These are phyloP conservation scores for Drosophila lowei DNA, from an alignment of 1,140 invertebrate genomes.

Conservation along the genomic window DNA sequence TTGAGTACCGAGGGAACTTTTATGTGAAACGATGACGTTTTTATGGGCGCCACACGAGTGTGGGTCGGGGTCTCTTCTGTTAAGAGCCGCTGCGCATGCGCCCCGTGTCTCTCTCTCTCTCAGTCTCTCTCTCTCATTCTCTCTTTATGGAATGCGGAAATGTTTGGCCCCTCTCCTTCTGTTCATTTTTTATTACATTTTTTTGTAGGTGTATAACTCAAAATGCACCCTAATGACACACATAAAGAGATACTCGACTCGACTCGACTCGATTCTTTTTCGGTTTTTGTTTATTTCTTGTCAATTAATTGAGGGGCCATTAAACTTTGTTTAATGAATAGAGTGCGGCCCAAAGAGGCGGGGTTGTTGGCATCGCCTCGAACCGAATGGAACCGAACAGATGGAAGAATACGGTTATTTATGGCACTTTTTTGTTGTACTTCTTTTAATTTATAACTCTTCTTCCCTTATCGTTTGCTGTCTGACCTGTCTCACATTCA, in stretches of 20 bases:
- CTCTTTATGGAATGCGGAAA: slow-evolving; percentile 64
- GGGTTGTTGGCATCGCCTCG: slow-evolving; percentile 17
- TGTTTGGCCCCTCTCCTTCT: slow-evolving; percentile 27
- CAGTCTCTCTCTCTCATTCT: background rate
- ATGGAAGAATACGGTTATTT: slow-evolving; percentile 27
- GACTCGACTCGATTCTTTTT: background rate
- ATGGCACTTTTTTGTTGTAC: slow-evolving; percentile 19
- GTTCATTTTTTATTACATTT: slow-evolving; percentile 13
- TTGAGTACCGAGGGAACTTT: slow-evolving; percentile 35
- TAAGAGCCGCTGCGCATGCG: slow-evolving; percentile 28
- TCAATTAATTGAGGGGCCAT: slow-evolving; percentile 53
- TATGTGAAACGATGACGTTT: slow-evolving; percentile 66
- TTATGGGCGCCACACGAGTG: slow-evolving; percentile 65
- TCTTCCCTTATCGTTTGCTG: background rate
- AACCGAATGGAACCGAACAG: slow-evolving; percentile 28
- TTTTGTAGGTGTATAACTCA: slow-evolving; percentile 37
- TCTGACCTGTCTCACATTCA: no score
- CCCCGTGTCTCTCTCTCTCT: background rate
- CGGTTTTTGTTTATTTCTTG: slow-evolving; percentile 8
- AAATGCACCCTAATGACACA: slow-evolving; percentile 55
- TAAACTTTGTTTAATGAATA: slow-evolving; percentile 49
- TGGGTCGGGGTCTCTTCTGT: slow-evolving; percentile 41
- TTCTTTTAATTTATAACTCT: slow-evolving; percentile 14
- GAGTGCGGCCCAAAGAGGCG: background rate
- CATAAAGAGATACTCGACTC: slow-evolving; percentile 23